Conservation (phyloP, 2,113 vertebrate species). For the Calyptommatus sinebrachiatus region DNA sequence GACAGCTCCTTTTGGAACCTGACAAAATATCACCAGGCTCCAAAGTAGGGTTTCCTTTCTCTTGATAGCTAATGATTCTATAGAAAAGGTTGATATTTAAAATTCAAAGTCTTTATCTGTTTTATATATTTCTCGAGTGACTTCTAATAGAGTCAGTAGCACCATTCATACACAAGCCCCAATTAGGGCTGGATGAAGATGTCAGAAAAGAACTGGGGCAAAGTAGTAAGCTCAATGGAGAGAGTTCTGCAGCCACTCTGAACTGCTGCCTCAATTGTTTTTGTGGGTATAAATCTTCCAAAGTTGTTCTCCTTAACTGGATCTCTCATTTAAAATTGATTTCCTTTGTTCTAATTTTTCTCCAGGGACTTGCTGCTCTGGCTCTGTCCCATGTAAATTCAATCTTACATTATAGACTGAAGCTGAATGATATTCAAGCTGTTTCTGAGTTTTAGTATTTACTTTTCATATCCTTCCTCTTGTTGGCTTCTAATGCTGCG, state of each 20-base stretch:
- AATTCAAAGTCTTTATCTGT: neutral
- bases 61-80: neutral
- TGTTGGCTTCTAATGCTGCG: neutral
- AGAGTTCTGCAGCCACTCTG: too few species aligned
- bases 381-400: neutral
- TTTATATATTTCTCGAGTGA: neutral
- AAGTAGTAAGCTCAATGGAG: too few species aligned
- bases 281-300: neutral
- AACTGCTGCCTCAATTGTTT: too few species aligned
- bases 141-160: too few species aligned
- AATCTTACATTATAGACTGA: neutral
- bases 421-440: neutral
- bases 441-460: rapidly evolving
- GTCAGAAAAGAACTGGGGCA: too few species aligned
- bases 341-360: neutral
- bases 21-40: too few species aligned
- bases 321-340: neutral
- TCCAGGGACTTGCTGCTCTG: neutral
- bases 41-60: neutral
- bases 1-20: too few species aligned
- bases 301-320: neutral
- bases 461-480: neutral
- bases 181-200: too few species aligned
- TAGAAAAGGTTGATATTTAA: neutral
- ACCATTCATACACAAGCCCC: too few species aligned